A percentile compares a stretch with the other conserved stretches of the same genome.
phyloP scores from a whole-genome alignment of 2,113 vertebrate species.

The Pelodiscus sinensis region DNA sequence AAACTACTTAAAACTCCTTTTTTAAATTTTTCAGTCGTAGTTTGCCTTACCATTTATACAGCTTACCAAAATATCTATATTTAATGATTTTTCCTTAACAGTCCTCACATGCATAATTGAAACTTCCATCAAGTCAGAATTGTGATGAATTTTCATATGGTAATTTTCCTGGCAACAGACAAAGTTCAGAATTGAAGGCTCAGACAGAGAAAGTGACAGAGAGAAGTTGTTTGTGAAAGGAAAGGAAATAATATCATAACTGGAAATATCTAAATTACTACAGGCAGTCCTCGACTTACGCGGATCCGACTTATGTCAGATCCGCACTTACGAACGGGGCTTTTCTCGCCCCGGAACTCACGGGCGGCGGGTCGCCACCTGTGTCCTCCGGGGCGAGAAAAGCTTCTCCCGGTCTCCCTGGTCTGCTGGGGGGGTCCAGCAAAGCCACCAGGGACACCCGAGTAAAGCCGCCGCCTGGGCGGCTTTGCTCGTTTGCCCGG shows the following conservation, averaged over 20 bases:
- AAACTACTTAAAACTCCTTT: background rate
- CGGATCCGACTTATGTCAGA: too few species aligned
- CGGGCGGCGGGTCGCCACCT: too few species aligned
- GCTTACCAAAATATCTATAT: background rate
- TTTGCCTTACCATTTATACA: background rate
- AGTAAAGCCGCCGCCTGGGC: too few species aligned
- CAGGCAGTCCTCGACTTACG: too few species aligned
- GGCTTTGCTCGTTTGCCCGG: too few species aligned
- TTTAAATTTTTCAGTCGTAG: background rate
- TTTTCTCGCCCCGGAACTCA: too few species aligned
- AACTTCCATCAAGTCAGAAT: background rate
- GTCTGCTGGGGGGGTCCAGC: too few species aligned
- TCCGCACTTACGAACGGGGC: too few species aligned
- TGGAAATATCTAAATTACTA: background rate
- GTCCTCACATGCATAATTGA: background rate
- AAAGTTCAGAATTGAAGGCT: background rate
- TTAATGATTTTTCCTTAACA: background rate
- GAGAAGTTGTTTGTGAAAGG: background rate
- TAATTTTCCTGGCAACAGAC: background rate
- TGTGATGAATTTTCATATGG: background rate
- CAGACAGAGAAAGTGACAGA: background rate
- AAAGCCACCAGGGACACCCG: too few species aligned
- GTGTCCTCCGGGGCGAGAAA: too few species aligned
- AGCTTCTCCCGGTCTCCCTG: too few species aligned
- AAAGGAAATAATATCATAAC: background rate